Base-by-base conservation (phyloP, 2,888 invertebrate species). In the Drosophila suboccidentalis region DNA sequence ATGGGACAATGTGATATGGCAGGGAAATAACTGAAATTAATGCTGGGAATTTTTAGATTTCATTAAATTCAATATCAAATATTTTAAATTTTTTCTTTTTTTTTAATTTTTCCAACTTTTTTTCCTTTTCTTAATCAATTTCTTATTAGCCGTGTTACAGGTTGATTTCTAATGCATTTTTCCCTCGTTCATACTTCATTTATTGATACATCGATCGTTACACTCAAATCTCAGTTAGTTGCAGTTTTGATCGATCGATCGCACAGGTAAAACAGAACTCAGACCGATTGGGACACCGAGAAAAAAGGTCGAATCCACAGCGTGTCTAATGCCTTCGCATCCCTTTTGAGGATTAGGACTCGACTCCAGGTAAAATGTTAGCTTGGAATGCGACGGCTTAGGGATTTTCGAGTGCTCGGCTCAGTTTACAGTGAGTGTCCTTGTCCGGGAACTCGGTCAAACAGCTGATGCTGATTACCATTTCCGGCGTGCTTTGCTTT, bases 301-400 rank as follows among this genome's bases (percentile, higher is more conserved):
- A 61, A 60, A 61, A 60, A 59, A 55, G 53, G 49, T 64, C 55
- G 32, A 75, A 46, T 10, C 29, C 67, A 32, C 26, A 67, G 75
- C 83, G 74, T 86, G 63, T 29, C 83, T 78, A 83, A 82, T 82
- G 83, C 76, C 64, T 39, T 39, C 65, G 74, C 73, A 77, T 82
- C 86, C 86, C 70, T 74, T 82, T 71, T 74, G 51, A 74, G 83
- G 83, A 83, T 83, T 83, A 82, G 61, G 19, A n/a, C 32, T 39
- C 39, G 38, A 44, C 34, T 58, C 50, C 65, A 80, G 82, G 79
- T 84, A 82, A 71, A 8, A 34, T 4, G 8, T 19, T 68, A 36
- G 10, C 36, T 58, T 34, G 8, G 46, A 39, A 36, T 15, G 10
- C n/a, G 5, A 68, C 34, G 41, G 51, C n/a, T 36, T 41, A 34